A percentile compares a stretch with the other conserved stretches of the same genome.
These are phyloP conservation scores for Neocrepidodera transversa DNA, from an alignment of 2,888 invertebrate genomes.

Conservation along the genomic window DNA sequence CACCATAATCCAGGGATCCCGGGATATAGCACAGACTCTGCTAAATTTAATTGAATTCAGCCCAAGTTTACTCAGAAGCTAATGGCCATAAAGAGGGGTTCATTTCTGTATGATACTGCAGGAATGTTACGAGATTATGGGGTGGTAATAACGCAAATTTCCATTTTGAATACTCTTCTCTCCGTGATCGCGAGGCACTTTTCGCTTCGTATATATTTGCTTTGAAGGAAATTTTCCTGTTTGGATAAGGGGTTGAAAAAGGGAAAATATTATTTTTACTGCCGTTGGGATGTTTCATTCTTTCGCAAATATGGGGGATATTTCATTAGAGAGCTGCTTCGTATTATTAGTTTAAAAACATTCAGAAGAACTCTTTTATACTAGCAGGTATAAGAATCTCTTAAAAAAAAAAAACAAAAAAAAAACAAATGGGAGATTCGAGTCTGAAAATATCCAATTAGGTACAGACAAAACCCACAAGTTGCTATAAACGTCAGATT, in stretches of 20 bases:
- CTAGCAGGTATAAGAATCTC: slow-evolving; percentile 13
- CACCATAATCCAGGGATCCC: slow-evolving; percentile 33
- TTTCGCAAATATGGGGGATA: slow-evolving; percentile 11
- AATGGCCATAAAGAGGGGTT: slow-evolving; percentile 50
- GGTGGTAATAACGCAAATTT: slow-evolving; percentile 36
- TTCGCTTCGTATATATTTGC: slow-evolving; percentile 29
- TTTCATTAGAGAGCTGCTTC: neutral
- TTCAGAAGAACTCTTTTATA: too few relatives aligned
- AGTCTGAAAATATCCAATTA: slow-evolving; percentile 32
- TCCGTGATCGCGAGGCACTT: slow-evolving; percentile 28
- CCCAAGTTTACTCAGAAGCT: slow-evolving; percentile 48
- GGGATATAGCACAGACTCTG: slow-evolving; percentile 32
- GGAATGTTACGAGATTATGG: slow-evolving; percentile 32
- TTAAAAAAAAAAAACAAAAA: slow-evolving; percentile 22
- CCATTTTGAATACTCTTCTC: slow-evolving; percentile 34
- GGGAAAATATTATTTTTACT: slow-evolving; percentile 6
- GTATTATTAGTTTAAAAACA: too few relatives aligned
- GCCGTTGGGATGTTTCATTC: neutral
- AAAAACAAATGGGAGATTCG: slow-evolving; percentile 8
- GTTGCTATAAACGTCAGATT: slow-evolving; percentile 32
- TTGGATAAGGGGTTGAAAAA: slow-evolving; percentile 27
- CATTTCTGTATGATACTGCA: slow-evolving; percentile 31
- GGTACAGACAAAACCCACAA: slow-evolving; percentile 35
- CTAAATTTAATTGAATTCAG: slow-evolving; percentile 51
- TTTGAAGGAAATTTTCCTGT: slow-evolving; percentile 27